phyloP scores from a whole-genome alignment of 2,113 vertebrate species.

The Sminthopsis crassicaudata region DNA sequence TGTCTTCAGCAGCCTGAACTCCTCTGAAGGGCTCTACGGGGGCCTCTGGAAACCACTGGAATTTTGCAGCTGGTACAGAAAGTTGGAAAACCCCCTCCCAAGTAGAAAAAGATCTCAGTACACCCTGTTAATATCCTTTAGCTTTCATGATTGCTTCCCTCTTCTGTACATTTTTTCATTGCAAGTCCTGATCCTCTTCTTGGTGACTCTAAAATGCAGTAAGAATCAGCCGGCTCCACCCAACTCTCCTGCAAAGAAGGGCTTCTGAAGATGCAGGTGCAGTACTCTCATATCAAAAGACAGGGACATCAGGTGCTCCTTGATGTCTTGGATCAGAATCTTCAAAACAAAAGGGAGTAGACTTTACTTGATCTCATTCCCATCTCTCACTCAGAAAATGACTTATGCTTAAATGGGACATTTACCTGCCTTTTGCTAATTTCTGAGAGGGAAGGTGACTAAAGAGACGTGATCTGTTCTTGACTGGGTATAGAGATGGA shows the following conservation, averaged over 20 bases:
- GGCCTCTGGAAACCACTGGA: slow-evolving; percentile 39
- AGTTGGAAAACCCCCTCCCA: slow-evolving; percentile 42
- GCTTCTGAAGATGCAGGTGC: slow-evolving; percentile 11
- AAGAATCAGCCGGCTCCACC: slow-evolving; percentile 19
- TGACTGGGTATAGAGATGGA: slow-evolving; percentile 28
- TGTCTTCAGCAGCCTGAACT: slow-evolving; percentile 22
- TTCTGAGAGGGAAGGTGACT: slow-evolving; percentile 5
- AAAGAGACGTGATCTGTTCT: background rate
- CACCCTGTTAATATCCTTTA: slow-evolving; percentile 19
- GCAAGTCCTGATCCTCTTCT: slow-evolving; percentile 31
- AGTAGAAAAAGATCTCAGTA: slow-evolving; percentile 31
- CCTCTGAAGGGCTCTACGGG: slow-evolving; percentile 12
- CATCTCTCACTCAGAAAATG: background rate
- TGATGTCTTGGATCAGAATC: slow-evolving; percentile 27
- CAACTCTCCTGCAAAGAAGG: slow-evolving; percentile 31
- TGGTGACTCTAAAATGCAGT: slow-evolving; percentile 14
- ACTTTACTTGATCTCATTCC: background rate
- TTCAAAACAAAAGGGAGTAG: slow-evolving; percentile 8
- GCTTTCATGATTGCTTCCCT: background rate
- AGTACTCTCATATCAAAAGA: slow-evolving; percentile 15
- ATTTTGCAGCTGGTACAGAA: slow-evolving; percentile 33
- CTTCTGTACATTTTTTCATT: background rate
- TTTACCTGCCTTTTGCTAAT: slow-evolving; percentile 33
- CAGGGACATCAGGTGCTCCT: background rate
- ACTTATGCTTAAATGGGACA: background rate